Evolutionary conservation across 2,797 vertebrate species (phyloP).

Genomic region (Phyllotis vaccarum): DNA sequence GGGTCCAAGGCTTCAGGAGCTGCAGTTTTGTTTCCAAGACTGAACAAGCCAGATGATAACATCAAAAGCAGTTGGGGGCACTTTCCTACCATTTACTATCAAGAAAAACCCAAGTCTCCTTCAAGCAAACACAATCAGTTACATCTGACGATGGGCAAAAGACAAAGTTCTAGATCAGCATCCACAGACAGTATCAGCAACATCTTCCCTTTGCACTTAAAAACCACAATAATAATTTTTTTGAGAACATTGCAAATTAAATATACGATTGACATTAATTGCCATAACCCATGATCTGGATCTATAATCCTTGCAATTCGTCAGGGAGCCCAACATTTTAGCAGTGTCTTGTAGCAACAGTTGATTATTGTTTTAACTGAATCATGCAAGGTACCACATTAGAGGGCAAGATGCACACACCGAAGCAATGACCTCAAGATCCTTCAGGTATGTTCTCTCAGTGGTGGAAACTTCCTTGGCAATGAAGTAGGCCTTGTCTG

Average conservation of each 20-base stretch:
- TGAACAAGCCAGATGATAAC: neutral
- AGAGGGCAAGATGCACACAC: conserved; percentile 86
- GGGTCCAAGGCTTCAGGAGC: neutral
- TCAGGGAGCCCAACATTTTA: neutral
- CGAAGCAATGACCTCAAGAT: conserved; percentile 97
- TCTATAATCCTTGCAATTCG: conserved; percentile 26
- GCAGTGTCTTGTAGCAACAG: conserved; percentile 51
- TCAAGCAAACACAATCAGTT: neutral
- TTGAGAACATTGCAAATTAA: conserved; percentile 60
- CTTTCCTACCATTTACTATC: conserved; percentile 7
- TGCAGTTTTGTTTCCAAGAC: neutral
- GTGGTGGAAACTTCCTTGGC: conserved; percentile 97
- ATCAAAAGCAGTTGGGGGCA: neutral
- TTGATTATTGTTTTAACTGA: neutral
- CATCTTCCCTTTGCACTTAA: conserved; percentile 57
- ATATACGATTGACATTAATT: conserved; percentile 44
- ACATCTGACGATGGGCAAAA: neutral
- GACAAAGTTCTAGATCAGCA: neutral
- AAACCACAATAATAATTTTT: conserved; percentile 65
- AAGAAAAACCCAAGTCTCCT: neutral
- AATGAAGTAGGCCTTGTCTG: conserved; percentile 96
- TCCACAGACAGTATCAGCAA: neutral
- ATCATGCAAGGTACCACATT: neutral
- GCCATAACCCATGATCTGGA: conserved; percentile 46
- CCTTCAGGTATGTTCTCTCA: conserved; percentile 96